Evolutionary conservation across 2,113 vertebrate species (phyloP).

Genomic region (Clarias batrachus): DNA sequence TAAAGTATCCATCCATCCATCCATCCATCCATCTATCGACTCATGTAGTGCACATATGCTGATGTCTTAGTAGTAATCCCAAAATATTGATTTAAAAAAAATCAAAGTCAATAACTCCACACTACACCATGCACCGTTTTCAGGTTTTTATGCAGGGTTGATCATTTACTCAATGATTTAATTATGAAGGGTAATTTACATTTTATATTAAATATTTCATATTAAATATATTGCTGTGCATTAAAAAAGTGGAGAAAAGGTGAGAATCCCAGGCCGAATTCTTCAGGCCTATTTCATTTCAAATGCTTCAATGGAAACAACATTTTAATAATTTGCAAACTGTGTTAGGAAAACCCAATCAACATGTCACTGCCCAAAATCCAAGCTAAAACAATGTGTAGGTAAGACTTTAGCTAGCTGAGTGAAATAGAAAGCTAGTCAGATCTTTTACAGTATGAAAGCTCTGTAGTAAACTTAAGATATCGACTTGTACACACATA

Average conservation of each 20-base stretch:
- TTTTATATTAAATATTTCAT: too few species aligned
- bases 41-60: background rate
- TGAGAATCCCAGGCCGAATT: background rate
- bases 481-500: background rate
- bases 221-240: too few species aligned
- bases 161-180: background rate
- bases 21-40: too few species aligned
- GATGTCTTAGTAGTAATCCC: background rate
- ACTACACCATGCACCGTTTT: background rate
- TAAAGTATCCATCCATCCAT: too few species aligned
- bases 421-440: background rate
- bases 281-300: background rate
- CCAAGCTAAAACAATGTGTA: background rate
- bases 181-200: too few species aligned
- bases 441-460: background rate
- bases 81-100: background rate
- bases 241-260: background rate
- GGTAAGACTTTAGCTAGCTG: background rate
- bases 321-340: background rate
- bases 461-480: background rate
- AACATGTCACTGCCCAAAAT: background rate
- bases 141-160: background rate
- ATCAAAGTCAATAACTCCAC: too few species aligned
- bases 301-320: background rate
- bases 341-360: background rate